Base-by-base conservation (phyloP, 2,888 invertebrate genomes). In the Lamellibrachia satsuma region DNA sequence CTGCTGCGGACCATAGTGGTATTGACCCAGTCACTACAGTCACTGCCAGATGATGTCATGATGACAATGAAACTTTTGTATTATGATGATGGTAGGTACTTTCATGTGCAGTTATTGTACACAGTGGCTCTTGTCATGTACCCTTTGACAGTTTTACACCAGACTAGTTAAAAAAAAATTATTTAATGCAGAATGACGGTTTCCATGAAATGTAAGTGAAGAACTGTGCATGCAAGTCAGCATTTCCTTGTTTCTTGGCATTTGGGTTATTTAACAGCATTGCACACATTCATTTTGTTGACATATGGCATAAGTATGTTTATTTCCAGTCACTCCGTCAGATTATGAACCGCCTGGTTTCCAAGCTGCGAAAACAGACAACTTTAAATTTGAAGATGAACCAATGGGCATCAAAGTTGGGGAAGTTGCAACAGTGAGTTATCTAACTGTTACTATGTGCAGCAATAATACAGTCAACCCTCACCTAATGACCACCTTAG, bases 271-370 rank as follows among this genome's bases (percentile, higher is more conserved):
- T 9, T 55, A 55, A 55, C 55, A 75, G 75, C 75, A 75, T 75
- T 75, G 22, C 22, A 22, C 75, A 75, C 75, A 75, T 75, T 75
- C 75, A 75, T 11, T 22, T 75, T 91, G 52, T 7, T 52, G 52
- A 91, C 6, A 39, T 91, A 90, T 15, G 39, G 22, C 52, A 91
- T 11, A 27, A 52, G 27, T 91, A 11, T 92, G 22, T 60, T 57
- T 51, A 90, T 52, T 94, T 94, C 22, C 94, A 97, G 97, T 96
- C 27, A 97, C 97, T 6, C 97, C 97, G 75, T 92, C 94, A 52
- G 96, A 96, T 93, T 97, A 97, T 95, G 96, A 97, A 93, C 97
- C 97, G 6, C 96, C 96, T 92, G 96, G 97, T 92, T 97, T 97
- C 94, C 95, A 95, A 91, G 93, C 96, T 60, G 94, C 96, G 52